phyloP scores from a whole-genome alignment of 2,113 vertebrate species.

The Rhynchomys soricoides region DNA sequence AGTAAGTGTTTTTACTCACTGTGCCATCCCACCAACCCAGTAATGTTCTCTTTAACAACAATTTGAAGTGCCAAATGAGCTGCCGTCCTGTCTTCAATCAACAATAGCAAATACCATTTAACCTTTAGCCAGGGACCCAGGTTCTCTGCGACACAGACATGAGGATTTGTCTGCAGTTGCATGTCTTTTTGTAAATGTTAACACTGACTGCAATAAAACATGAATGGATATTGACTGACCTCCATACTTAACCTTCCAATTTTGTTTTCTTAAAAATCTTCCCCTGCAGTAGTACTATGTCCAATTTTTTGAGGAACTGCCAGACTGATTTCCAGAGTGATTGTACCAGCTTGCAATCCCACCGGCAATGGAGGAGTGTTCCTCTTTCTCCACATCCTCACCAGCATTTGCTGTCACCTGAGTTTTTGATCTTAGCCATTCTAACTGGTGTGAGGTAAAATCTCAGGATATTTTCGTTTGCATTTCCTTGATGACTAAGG shows the following conservation, averaged over 20 bases:
- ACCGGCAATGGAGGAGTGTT: too few relatives aligned
- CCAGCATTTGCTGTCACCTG: too few relatives aligned
- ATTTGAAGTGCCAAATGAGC: conserved; percentile 12
- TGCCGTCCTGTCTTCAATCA: conserved; percentile 38
- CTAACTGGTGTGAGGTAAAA: too few relatives aligned
- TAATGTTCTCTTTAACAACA: neutral
- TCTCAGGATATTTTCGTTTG: too few relatives aligned
- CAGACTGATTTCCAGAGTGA: too few relatives aligned
- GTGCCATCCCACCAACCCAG: neutral
- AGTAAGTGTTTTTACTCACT: neutral
- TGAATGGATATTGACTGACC: neutral
- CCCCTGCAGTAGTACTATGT: neutral
- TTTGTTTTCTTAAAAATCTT: neutral
- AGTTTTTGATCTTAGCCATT: too few relatives aligned
- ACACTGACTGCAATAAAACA: neutral
- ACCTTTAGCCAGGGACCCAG: neutral
- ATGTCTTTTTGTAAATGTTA: neutral
- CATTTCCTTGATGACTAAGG: too few relatives aligned
- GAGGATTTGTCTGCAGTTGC: neutral
- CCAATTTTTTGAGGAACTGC: too few relatives aligned
- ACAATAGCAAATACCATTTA: neutral
- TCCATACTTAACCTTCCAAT: neutral
- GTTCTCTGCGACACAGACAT: neutral
- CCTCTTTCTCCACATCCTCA: too few relatives aligned
- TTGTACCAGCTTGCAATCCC: too few relatives aligned